phyloP scores from a whole-genome alignment of 2,888 invertebrate species.

The Salticus scenicus region DNA sequence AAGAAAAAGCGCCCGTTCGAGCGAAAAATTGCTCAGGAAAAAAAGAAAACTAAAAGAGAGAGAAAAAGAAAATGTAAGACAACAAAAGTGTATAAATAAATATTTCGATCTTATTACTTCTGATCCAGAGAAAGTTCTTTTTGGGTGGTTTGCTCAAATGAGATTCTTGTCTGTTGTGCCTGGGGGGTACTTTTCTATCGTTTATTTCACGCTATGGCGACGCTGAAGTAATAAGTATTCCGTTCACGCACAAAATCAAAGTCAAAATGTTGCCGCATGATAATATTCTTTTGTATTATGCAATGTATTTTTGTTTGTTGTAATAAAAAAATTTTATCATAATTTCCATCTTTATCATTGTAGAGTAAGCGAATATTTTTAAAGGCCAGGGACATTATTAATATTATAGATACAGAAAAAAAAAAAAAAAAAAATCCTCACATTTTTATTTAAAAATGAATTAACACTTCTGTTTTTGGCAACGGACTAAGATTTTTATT shows the following conservation, averaged over 20 bases:
- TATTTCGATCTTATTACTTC: not conserved
- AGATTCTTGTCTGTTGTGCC: conserved; percentile 12
- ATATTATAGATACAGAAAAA: too few species aligned
- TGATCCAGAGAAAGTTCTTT: conserved; percentile 15
- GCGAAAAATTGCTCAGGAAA: conserved; percentile 5
- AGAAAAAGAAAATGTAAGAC: not conserved
- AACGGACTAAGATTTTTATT: too few species aligned
- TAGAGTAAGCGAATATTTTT: too few species aligned
- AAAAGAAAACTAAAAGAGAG: not conserved
- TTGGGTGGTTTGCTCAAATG: conserved; percentile 3
- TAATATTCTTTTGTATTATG: not conserved
- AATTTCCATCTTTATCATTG: too few species aligned
- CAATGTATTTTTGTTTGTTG: too few species aligned
- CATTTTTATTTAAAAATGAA: too few species aligned
- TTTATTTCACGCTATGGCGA: conserved; percentile 7
- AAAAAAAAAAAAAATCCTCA: too few species aligned
- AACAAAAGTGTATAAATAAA: conserved; percentile 14
- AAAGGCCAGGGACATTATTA: too few species aligned
- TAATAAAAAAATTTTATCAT: too few species aligned
- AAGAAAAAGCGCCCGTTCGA: conserved; percentile 19
- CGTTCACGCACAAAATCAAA: not conserved
- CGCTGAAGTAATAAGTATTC: conserved; percentile 20
- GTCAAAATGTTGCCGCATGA: not conserved
- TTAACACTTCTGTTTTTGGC: too few species aligned
- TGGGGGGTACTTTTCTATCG: not conserved